Conservation (phyloP, 1,140 invertebrate genomes). For the Ruditapes philippinarum region DNA sequence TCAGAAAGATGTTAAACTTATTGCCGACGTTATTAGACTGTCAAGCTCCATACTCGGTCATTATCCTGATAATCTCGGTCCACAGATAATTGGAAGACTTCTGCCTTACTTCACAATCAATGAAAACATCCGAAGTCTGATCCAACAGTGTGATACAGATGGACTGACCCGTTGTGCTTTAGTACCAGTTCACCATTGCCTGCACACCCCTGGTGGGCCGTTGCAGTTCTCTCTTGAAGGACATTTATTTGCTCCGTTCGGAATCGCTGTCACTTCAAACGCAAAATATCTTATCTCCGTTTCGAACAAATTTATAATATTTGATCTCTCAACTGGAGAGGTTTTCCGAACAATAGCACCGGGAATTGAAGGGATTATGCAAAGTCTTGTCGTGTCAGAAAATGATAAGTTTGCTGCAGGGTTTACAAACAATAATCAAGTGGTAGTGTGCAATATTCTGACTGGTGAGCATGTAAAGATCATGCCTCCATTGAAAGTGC, state of each 20-base stretch:
- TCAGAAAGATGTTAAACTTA: slow-evolving; percentile 95
- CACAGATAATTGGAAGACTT: slow-evolving; percentile 96
- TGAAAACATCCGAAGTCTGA: slow-evolving; percentile 92
- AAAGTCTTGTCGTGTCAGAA: slow-evolving; percentile 96
- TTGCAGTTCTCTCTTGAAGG: slow-evolving; percentile 99
- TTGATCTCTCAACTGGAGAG: slow-evolving; percentile 91
- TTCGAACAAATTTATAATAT: slow-evolving; percentile 98
- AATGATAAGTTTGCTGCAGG: slow-evolving; percentile 99
- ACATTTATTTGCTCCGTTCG: slow-evolving; percentile 99
- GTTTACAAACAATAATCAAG: slow-evolving; percentile 97
- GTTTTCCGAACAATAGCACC: slow-evolving; percentile 91
- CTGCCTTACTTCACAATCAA: slow-evolving; percentile 89
- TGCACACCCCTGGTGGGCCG: slow-evolving; percentile 98
- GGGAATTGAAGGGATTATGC: slow-evolving; percentile 96
- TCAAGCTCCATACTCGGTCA: slow-evolving; percentile 90
- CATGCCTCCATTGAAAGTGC: slow-evolving; percentile 92
- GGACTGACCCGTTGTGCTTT: slow-evolving; percentile 96
- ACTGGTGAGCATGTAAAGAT: slow-evolving; percentile 91
- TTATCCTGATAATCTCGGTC: slow-evolving; percentile 98
- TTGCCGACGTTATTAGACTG: slow-evolving; percentile 97
- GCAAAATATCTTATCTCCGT: slow-evolving; percentile 98
- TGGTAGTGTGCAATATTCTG: slow-evolving; percentile 83
- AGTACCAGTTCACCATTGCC: slow-evolving; percentile 96
- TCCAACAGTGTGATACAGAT: slow-evolving; percentile 94
- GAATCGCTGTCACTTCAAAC: slow-evolving; percentile 96